A percentile compares a stretch with the other conserved stretches of the same genome.
phyloP scores from a whole-genome alignment of 2,797 vertebrate genomes.

The Tarsius wallacei region DNA sequence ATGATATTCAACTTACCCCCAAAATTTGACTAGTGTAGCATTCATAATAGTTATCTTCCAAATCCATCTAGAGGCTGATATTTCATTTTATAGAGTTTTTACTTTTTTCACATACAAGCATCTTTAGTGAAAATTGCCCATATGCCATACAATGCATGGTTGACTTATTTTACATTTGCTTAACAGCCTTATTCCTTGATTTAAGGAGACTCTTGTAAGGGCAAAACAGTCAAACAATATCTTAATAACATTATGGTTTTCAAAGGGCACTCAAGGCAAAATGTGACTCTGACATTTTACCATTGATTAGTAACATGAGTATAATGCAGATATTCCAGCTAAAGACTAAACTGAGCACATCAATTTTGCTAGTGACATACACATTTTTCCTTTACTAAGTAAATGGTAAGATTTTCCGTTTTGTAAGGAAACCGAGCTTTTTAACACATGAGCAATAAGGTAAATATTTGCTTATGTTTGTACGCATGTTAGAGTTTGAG shows the following conservation, averaged over 20 bases:
- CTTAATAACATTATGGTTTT: conserved; percentile 72
- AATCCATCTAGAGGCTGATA: conserved; percentile 51
- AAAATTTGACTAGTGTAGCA: conserved; percentile 49
- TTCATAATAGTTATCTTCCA: conserved; percentile 40
- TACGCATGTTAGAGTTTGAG: conserved; percentile 63
- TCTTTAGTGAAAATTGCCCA: conserved; percentile 83
- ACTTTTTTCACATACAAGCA: conserved; percentile 81
- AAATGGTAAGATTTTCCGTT: conserved; percentile 52
- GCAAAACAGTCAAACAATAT: conserved; percentile 79
- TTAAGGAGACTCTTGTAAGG: conserved; percentile 75
- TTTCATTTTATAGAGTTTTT: conserved; percentile 81
- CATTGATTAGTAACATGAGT: conserved; percentile 76
- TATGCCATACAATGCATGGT: conserved; percentile 34
- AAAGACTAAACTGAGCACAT: conserved; percentile 59
- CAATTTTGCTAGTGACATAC: conserved; percentile 45
- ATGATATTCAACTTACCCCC: conserved; percentile 12
- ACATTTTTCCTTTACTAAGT: not conserved
- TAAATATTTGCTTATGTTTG: conserved; percentile 28
- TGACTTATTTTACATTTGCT: conserved; percentile 87
- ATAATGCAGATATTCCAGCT: conserved; percentile 36
- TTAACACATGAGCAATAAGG: not conserved
- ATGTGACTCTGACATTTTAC: conserved; percentile 77
- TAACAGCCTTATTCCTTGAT: conserved; percentile 81
- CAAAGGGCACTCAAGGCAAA: conserved; percentile 76
- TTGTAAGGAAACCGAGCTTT: conserved; percentile 3